A percentile compares a stretch with the other conserved stretches of the same genome.
These are phyloP conservation scores for Eupelmus urozonus DNA, from an alignment of 2,888 invertebrate species.

Conservation along the genomic window DNA sequence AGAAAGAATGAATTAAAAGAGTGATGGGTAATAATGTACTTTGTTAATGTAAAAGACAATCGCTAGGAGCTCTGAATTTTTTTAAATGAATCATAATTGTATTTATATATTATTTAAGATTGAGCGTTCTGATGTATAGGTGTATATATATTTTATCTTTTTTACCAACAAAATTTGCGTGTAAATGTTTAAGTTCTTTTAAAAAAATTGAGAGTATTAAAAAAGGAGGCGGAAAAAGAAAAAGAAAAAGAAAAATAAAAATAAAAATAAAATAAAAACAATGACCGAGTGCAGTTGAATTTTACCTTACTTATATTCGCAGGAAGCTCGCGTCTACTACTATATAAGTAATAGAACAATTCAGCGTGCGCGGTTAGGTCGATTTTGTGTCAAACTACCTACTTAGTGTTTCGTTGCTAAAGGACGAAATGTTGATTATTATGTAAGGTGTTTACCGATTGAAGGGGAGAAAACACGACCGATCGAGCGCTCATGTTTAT, in stretches of 20 bases:
- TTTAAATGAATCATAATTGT: constrained; percentile 44
- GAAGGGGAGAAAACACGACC: constrained; percentile 30
- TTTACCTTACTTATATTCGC: neutral
- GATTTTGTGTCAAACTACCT: constrained; percentile 35
- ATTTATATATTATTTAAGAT: constrained; percentile 36
- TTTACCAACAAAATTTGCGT: constrained; percentile 7
- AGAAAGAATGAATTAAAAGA: neutral
- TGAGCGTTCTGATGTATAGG: constrained; percentile 29
- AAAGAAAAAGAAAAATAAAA: neutral
- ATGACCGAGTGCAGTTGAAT: neutral
- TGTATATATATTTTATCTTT: constrained; percentile 55
- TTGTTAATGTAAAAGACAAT: constrained; percentile 33
- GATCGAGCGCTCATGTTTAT: neutral
- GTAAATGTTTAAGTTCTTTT: constrained; percentile 46
- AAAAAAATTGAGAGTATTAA: constrained; percentile 57
- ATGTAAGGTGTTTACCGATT: constrained; percentile 32
- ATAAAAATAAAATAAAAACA: neutral
- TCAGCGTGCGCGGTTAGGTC: neutral
- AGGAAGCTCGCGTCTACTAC: too few species aligned
- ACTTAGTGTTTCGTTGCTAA: constrained; percentile 28
- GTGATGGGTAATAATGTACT: neutral
- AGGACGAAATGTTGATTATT: constrained; percentile 51
- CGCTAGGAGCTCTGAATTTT: constrained; percentile 55
- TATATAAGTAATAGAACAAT: neutral
- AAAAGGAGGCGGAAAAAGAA: neutral